phyloP scores from a whole-genome alignment of 1,140 invertebrate genomes.

The Zaprionus inermis region DNA sequence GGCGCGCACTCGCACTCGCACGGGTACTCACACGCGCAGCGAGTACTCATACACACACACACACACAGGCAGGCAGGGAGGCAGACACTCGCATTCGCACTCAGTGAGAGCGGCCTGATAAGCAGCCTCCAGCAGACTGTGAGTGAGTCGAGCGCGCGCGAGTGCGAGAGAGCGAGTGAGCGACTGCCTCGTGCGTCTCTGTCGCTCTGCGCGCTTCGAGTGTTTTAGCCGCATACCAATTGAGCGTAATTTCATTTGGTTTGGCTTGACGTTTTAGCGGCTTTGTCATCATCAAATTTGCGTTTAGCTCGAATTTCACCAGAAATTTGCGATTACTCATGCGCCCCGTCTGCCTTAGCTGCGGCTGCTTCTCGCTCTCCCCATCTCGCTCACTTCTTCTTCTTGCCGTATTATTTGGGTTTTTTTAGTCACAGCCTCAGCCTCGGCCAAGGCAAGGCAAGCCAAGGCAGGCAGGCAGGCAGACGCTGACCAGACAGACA shows the following conservation, averaged over 20 bases:
- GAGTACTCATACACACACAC: constrained; percentile 31
- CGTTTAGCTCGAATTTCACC: constrained; percentile 69
- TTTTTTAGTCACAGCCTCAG: constrained; percentile 9
- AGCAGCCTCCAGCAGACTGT: constrained; percentile 27
- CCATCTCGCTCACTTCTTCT: not conserved
- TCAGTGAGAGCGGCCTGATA: constrained; percentile 22
- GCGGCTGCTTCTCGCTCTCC: not conserved
- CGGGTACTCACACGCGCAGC: not conserved
- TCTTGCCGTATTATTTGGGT: constrained; percentile 16
- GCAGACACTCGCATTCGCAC: not conserved
- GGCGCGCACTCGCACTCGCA: constrained; percentile 38
- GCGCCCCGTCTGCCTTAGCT: constrained; percentile 9
- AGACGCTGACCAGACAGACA: constrained; percentile 45
- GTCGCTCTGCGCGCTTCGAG: not conserved
- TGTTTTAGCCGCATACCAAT: constrained; percentile 34
- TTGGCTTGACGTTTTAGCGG: no score
- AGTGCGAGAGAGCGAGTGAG: not conserved
- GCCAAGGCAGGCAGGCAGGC: no score
- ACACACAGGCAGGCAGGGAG: constrained; percentile 9
- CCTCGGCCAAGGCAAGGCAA: not conserved
- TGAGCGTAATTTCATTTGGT: constrained; percentile 33
- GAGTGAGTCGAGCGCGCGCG: constrained; percentile 1
- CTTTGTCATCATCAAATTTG: constrained; percentile 51
- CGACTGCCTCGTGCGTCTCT: constrained; percentile 19
- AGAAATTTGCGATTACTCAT: constrained; percentile 78